phyloP scores from a whole-genome alignment of 2,113 vertebrate species.

The Quiscalus mexicanus region DNA sequence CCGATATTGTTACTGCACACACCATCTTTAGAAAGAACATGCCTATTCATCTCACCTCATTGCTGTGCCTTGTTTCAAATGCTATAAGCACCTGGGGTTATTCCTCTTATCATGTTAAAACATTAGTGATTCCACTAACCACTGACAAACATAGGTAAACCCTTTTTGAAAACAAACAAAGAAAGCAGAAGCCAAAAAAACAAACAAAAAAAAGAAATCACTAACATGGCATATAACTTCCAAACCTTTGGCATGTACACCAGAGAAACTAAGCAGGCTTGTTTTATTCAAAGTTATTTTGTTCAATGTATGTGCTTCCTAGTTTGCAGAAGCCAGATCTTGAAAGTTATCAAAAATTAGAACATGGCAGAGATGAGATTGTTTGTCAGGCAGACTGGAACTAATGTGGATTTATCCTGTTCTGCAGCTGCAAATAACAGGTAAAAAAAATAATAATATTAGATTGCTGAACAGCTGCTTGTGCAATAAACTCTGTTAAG shows the following conservation, averaged over 20 bases:
- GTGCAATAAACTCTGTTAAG: constrained; percentile 61
- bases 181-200: not conserved
- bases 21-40: not conserved
- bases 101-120: not conserved
- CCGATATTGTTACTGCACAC: not conserved
- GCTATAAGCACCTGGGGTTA: not conserved
- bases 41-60: not conserved
- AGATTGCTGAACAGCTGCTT: constrained; percentile 63
- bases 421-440: constrained; percentile 59
- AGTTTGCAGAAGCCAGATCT: constrained; percentile 1
- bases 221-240: not conserved
- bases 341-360: constrained; percentile 33
- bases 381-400: constrained; percentile 43
- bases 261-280: not conserved
- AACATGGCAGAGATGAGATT: constrained; percentile 17
- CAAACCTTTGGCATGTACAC: not conserved
- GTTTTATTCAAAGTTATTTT: not conserved
- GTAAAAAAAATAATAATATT: constrained; percentile 55
- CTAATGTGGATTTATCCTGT: constrained; percentile 50
- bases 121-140: not conserved
- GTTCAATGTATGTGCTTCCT: not conserved
- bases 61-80: not conserved
- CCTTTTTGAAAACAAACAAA: not conserved
- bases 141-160: not conserved
- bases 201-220: not conserved